Base-by-base conservation (phyloP, 2,797 vertebrate genomes). In the Holocentrus rufus region DNA sequence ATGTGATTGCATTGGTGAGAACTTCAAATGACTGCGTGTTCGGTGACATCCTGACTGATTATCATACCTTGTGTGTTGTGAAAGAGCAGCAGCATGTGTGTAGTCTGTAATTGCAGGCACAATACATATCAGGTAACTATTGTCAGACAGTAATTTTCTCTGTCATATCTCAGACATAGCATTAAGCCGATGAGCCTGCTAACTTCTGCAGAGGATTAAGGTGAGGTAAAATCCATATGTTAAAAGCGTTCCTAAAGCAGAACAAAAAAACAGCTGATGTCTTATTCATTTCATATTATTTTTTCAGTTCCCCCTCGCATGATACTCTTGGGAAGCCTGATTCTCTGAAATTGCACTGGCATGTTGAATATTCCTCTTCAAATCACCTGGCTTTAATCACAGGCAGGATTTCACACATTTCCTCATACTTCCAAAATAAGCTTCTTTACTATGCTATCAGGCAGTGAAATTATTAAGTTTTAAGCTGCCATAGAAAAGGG, bases 391-490 rank as follows among this genome's bases (percentile, higher is more conserved):
- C 77, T 75, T 63, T 76, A 76, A 77, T 81, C 79, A 72, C 69
- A 70, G 62, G 11, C 39, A 18, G 73, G 74, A 80, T 79, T 80
- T 84, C 72, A 76, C 78, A 81, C 70, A 31, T 80, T 79, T 73
- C 46, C 39, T 62, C 30, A 46, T 22, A 70, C 47, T 79, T 74
- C 69, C 76, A 61, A 75, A 72, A 57, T 81, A 84, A 83, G 76
- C 78, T 68, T 79, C 75, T 72, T 81, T 77, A 52, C 69, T 9
- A 17, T 6, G 2, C 72, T 23, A 58, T 79, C 65, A 69, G 39
- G 59, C 27, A 39, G 49, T 47, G 50, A 44, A 57, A 77, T 77
- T 74, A 72, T 4, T 66, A 70, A 77, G 64, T 20, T 36, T 53
- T 68, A 71, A 78, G 69, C 79, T 25, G 17, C 53, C 10, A 65